Percentiles rank a stretch among this genome's conserved stretches.
These are phyloP conservation scores for Pollenia angustigena DNA, from an alignment of 2,888 invertebrate species.

Conservation along the genomic window DNA sequence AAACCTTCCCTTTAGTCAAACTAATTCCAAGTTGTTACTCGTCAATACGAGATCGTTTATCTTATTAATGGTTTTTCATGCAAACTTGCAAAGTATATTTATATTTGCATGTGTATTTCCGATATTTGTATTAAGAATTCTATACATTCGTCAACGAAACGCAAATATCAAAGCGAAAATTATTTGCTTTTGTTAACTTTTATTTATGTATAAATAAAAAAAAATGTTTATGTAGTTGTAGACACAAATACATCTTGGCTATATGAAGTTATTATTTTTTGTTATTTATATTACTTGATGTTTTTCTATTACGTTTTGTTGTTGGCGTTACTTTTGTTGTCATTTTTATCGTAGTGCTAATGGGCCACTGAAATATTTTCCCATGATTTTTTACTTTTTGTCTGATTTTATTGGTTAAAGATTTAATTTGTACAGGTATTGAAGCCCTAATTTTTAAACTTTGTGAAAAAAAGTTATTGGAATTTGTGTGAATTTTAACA, in stretches of 20 bases:
- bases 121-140: slow-evolving; percentile 33
- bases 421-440: slow-evolving; percentile 36
- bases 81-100: background rate
- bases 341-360: slow-evolving; percentile 71
- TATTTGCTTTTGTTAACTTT: slow-evolving; percentile 44
- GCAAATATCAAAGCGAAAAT: slow-evolving; percentile 73
- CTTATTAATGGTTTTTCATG: slow-evolving; percentile 28
- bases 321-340: slow-evolving; percentile 61
- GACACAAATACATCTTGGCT: background rate
- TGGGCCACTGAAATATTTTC: slow-evolving; percentile 72
- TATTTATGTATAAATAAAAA: slow-evolving; percentile 35
- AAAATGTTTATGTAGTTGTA: background rate
- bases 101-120: slow-evolving; percentile 11
- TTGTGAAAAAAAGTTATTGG: slow-evolving; percentile 55
- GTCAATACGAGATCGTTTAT: slow-evolving; percentile 38
- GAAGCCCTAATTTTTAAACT: slow-evolving; percentile 35
- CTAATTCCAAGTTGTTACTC: slow-evolving; percentile 44
- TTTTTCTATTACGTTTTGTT: slow-evolving; percentile 51
- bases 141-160: slow-evolving; percentile 54
- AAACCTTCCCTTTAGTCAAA: slow-evolving; percentile 28
- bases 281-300: slow-evolving; percentile 51
- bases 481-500: slow-evolving; percentile 57
- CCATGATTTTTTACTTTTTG: slow-evolving; percentile 61
- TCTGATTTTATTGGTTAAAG: slow-evolving; percentile 42
- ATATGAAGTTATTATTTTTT: slow-evolving; percentile 25